Conservation (phyloP, 2,113 vertebrate species). For the Cercocebus atys region DNA sequence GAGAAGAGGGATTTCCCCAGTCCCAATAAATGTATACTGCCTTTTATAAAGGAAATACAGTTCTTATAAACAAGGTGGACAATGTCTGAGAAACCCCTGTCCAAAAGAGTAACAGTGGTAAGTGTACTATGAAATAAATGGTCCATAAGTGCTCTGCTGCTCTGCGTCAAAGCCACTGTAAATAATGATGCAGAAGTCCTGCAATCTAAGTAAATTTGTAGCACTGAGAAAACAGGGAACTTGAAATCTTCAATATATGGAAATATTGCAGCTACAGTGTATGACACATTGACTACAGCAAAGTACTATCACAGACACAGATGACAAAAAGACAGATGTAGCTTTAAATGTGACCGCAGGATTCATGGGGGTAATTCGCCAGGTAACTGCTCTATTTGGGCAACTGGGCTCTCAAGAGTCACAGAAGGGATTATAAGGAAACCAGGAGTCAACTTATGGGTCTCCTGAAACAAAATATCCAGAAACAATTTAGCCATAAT, state of each 20-base stretch:
- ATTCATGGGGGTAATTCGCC: fast-evolving
- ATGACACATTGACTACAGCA: background rate
- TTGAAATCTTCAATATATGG: background rate
- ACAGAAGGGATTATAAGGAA: background rate
- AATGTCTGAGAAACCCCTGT: background rate
- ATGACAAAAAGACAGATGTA: background rate
- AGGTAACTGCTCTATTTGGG: background rate
- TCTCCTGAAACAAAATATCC: background rate
- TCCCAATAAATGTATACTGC: background rate
- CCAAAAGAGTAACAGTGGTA: background rate
- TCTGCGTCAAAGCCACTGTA: background rate
- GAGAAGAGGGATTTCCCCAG: too few species aligned
- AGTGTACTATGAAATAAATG: background rate
- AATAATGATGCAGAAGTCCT: too few species aligned
- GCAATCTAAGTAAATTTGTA: too few species aligned
- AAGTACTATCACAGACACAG: fast-evolving
- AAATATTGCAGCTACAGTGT: fast-evolving
- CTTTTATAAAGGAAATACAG: background rate
- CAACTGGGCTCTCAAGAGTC: background rate
- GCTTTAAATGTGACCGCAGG: background rate
- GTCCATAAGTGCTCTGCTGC: background rate
- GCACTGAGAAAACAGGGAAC: background rate
- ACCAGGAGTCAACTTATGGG: background rate
- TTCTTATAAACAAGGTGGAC: background rate
- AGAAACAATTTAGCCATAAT: background rate